Evolutionary conservation across 2,888 invertebrate genomes (phyloP), one percentile per base, ranked within the genome.

Genomic region (Heliconius charithonia): DNA sequence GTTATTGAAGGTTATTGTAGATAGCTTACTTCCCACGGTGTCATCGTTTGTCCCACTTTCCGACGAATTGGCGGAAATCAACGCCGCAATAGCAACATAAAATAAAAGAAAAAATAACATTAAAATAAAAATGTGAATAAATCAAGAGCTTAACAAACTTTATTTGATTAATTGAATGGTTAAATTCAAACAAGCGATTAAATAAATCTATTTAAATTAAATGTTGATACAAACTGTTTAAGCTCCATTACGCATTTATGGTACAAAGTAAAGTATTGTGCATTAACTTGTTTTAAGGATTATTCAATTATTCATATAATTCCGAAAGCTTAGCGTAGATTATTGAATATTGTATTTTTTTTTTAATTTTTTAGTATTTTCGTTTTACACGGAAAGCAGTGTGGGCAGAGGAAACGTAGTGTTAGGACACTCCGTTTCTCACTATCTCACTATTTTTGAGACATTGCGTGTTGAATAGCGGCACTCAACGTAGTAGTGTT

Each of bases 201-300:
- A 71, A 56, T n/a, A 29, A 71, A 56, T 71, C 56, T 71, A 71
- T 71, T 71, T 56, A 71, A 71, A 32, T 71, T 67, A 67, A 67
- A 67, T 67, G 25, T 67, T 25, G 41, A 41, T 41, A 67, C 41
- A 67, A 67, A 67, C n/a, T 41, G 67, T 67, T 67, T n/a, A 67
- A 67, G 67, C 67, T 67, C n/a, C 67, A 67, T 67, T 67, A 67
- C 37, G 13, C 32, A 37, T 67, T 37, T 67, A 67, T 37, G 4
- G n/a, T 67, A 67, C 67, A 67, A 67, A 67, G 32, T n/a, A n/a
- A 41, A n/a, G 67, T 67, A 67, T 67, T 67, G 41, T 67, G 32
- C 13, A 67, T 41, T 67, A n/a, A 67, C n/a, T 67, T 67, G 67
- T n/a, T 37, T 67, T 12, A 67, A n/a, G 37, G 67, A n/a, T 10